Evolutionary conservation across 2,888 invertebrate species (phyloP), one percentile per base, ranked within the genome.

Genomic region (Lymantria monacha): DNA sequence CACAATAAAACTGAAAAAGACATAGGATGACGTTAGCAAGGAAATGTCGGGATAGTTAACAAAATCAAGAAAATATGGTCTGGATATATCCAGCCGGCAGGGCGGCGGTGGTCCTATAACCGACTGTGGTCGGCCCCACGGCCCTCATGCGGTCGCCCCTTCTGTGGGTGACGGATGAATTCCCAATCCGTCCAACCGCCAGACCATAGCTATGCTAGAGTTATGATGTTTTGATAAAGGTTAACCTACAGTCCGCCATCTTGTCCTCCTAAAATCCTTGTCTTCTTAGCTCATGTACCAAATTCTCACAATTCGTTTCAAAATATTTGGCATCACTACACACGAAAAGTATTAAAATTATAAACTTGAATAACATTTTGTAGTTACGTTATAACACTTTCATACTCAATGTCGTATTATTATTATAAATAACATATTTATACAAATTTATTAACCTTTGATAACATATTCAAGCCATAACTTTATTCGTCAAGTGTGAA

Each of bases 191-290:
- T n/a, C 22, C 3, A 22, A 5, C 3, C 22, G 3, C 22, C 3
- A 22, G 22, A 22, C 22, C 22, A 22, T 3, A 22, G 5, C 2
- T 22, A 5, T 2, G 22, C 22, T 22, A 5, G 5, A 5, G 5
- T 22, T 2, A 22, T 22, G 22, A 22, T 22, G 22, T 3, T 22
- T 3, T 22, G 22, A 22, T 22, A 5, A 22, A 3, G 22, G 5
- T 22, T 5, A 38, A 60, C 82, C 76, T 57, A 83, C 85, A 85
- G 52, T 85, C 72, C 38, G 73, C 68, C 63, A 85, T 57, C 49
- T 83, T 72, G 30, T 69, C 60, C 48, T 76, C 77, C 0, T 83
- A 79, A 49, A 85, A 83, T 0, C 82, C 81, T 47, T 83, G 84
- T 0, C 46, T 70, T 44, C 80, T 66, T 13, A 85, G 57, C 45